Evolutionary conservation across 2,113 vertebrate species (phyloP), one percentile per base, ranked within the genome.

Genomic region (Lasiurus borealis): DNA sequence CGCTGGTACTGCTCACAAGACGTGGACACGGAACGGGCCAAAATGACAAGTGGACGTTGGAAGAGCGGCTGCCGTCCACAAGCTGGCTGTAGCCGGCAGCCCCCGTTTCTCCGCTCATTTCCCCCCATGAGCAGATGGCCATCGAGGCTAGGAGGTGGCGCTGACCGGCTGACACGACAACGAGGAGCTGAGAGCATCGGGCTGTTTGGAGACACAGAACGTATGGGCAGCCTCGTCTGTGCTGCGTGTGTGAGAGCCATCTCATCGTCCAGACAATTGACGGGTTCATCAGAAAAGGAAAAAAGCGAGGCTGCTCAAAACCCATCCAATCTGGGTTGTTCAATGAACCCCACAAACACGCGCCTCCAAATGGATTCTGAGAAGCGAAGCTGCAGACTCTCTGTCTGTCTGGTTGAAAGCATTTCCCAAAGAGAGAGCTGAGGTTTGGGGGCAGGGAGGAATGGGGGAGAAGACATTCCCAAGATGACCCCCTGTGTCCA

Each of bases 391-490:
- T 76, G 16, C 19, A 91, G 52, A 27, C 81, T 23, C 81, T 23
- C 82, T 72, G 3, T 40, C 82, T 72, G 2, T 40, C 7, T 14
- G 15, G 21, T 57, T 54, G 15, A 90, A 90, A 48, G 40, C 14
- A 8, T 95, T 95, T 73, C 90, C 59, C 69, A 87, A 76, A 77
- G 14, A 75, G 29, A 54, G 85, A 83, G 85, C 50, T 34, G 40
- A 95, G 54, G 48, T 6, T 1, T 13, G 48, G 76, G 10, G 40
- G 18, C 5, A 8, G 40, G 15, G 3, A 8, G 59, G 29, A 27
- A 27, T 0, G 29, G 31, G 23, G 1, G 31, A 68, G n/a, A 85
- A 36, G 54, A 34, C 40, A 31, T 90, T 52, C 29, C 34, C 31
- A 31, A 88, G 13, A 57, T 40, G 50, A 78, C 44, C 68, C 23